Base-by-base conservation (phyloP, 2,113 vertebrate genomes). In the Columba janthina region DNA sequence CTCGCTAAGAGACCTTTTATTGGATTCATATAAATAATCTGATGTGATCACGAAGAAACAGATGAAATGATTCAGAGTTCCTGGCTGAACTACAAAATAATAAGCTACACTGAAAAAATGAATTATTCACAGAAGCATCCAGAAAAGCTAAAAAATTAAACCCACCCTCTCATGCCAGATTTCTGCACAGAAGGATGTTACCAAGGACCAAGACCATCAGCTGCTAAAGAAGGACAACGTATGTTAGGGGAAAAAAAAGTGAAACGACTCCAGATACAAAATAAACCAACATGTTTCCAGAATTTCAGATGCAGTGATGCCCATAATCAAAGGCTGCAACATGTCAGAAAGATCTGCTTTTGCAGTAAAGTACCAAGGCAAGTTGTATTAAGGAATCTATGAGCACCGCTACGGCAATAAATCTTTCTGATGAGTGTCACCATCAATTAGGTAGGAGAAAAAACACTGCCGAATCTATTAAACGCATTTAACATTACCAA, bases 91-190 rank as follows among this genome's bases (percentile, higher is more conserved):
- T 73, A 80, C 54, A 86, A 67, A 73, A 84, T 50, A 5, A 77
- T 50, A 70, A 96, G 80, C 51, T 46, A 80, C 3, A 13, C 15
- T 11, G 12, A n/a, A 82, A 62, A 87, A 29, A 11, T 44, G 28
- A 28, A 56, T 46, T 79, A 88, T 75, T 79, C 57, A 82, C 6
- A 4, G 65, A 42, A 81, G 71, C 75, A 86, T 32, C 31, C 32
- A 84, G 65, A 78, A 86, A 58, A 86, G 58, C 72, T 46, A 19
- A 36, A 50, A 89, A 69, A 53, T 22, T 12, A 48, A 71, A 53
- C 11, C 3, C 2, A 48, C 10, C 53, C 9, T 5, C 46, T 78
- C n/a, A 29, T 0, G 1, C 15, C 46, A 53, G 1, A 38, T 62
- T n/a, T 12, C 25, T 34, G 25, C 2, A 1, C 2, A 38, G 51